These are phyloP conservation scores for Meloidogyne floridensis DNA, from an alignment of 1,140 invertebrate species.

Conservation along the genomic window DNA sequence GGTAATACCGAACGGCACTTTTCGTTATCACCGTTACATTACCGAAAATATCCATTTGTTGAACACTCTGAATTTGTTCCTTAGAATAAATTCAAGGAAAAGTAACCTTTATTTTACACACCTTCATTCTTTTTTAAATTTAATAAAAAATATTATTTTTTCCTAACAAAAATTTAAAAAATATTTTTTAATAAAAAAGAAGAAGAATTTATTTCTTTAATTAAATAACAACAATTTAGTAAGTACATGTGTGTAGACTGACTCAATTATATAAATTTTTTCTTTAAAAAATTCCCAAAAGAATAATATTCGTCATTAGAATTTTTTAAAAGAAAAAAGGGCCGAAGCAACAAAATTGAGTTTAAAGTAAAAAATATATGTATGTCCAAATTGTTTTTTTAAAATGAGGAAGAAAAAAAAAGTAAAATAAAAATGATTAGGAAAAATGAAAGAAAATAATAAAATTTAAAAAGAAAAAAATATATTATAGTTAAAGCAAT, in stretches of 20 bases:
- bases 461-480: neutral
- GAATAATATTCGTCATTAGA: constrained; percentile 7
- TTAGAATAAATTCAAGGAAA: no score
- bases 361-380: neutral
- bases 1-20: no score
- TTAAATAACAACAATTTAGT: neutral
- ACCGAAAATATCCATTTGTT: no score
- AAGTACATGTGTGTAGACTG: neutral
- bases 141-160: no score
- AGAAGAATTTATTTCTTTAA: neutral
- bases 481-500: neutral
- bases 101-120: no score
- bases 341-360: neutral
- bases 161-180: no score
- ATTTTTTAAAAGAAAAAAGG: neutral
- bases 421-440: neutral
- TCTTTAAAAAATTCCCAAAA: neutral
- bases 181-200: no score
- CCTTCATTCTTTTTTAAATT: no score
- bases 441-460: neutral
- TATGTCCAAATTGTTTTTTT: neutral
- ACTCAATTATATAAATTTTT: neutral
- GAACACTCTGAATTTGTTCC: no score
- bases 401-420: neutral
- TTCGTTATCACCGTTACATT: no score